phyloP scores from a whole-genome alignment of 2,113 vertebrate species.

The Saguinus midas region DNA sequence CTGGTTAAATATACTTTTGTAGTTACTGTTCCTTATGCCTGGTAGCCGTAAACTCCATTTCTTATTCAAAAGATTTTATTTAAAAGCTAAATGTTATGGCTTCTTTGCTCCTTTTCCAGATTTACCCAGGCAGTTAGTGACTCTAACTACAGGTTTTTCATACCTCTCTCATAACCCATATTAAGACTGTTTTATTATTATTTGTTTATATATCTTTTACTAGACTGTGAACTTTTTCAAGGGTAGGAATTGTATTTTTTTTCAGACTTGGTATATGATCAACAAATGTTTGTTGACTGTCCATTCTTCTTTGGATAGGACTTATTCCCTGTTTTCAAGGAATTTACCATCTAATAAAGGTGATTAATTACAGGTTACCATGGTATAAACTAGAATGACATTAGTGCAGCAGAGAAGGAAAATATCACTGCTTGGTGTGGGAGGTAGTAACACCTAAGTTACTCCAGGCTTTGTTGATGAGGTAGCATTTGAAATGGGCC shows the following conservation, averaged over 20 bases:
- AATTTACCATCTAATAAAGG: neutral
- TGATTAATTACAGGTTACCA: neutral
- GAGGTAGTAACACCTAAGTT: neutral
- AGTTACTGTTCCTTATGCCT: neutral
- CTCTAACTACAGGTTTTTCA: neutral
- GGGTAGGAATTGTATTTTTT: conserved; percentile 24
- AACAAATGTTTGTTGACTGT: neutral
- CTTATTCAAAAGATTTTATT: neutral
- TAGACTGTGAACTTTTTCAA: neutral
- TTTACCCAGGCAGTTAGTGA: neutral
- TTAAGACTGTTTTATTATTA: neutral
- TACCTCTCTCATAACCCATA: neutral
- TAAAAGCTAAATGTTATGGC: neutral
- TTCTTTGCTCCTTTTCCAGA: neutral
- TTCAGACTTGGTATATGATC: neutral
- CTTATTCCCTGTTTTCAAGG: conserved; percentile 23
- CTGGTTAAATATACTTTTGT: neutral
- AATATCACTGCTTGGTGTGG: neutral
- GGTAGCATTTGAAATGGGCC: neutral
- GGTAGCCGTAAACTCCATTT: neutral
- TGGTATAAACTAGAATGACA: neutral
- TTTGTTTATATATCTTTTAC: neutral
- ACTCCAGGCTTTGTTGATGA: neutral
- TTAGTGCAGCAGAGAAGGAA: neutral
- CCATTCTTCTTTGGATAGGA: conserved; percentile 45